phyloP scores from a whole-genome alignment of 2,113 vertebrate genomes.

The Marmota flaviventris region DNA sequence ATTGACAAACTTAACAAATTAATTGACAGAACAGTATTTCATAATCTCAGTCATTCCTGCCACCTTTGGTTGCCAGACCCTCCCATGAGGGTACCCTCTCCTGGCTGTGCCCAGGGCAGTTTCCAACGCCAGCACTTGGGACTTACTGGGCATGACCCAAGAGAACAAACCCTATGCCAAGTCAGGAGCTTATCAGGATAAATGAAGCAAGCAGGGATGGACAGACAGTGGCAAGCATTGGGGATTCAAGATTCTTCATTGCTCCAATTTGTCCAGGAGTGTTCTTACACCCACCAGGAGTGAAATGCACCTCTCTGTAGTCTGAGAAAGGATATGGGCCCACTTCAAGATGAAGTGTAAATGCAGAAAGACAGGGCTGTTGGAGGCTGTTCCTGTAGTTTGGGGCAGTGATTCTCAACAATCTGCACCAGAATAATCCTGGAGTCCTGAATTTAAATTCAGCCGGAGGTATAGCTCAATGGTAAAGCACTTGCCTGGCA shows the following conservation, averaged over 20 bases:
- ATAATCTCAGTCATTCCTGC: neutral
- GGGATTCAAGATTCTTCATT: neutral
- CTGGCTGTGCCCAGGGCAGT: neutral
- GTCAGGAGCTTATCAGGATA: too few species aligned
- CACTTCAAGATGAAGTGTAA: neutral
- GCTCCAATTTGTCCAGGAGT: neutral
- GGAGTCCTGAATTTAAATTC: neutral
- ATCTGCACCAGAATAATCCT: neutral
- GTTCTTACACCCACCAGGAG: neutral
- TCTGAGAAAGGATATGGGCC: neutral
- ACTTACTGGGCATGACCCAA: neutral
- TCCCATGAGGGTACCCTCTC: neutral
- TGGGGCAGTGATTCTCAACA: neutral
- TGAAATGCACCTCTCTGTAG: neutral
- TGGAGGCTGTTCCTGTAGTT: rapidly evolving
- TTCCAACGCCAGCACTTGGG: rapidly evolving
- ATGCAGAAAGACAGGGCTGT: neutral
- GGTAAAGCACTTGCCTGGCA: neutral
- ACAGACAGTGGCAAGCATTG: neutral
- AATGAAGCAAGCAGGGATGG: neutral
- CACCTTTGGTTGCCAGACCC: neutral
- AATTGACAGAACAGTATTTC: neutral
- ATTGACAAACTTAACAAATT: neutral
- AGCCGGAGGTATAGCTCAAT: neutral
- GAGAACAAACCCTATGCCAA: too few species aligned